Evolutionary conservation across 1,140 invertebrate genomes (phyloP), one percentile per base, ranked within the genome.

Genomic region (Drosophila triauraria): DNA sequence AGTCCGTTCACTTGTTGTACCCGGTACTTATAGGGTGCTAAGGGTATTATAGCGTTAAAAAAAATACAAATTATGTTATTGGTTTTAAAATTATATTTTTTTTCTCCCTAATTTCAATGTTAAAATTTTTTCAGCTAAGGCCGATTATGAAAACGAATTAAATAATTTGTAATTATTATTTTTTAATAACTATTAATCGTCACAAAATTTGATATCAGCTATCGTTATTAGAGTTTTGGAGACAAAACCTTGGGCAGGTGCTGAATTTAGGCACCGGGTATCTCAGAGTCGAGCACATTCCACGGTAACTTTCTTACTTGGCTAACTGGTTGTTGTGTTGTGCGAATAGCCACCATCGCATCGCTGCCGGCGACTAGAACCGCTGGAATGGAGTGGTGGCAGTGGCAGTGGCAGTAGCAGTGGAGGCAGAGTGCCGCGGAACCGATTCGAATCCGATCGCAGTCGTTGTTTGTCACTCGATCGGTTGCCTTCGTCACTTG

Each of bases 351-450:
- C 82, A 50, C 53, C 59, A 59, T 72, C 70, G 62, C 53, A 58
- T 63, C 72, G 75, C 50, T 67, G 70, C 83, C 83, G 78, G 83
- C 64, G 75, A 84, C 64, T 77, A 84, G 84, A 88, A 88, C 63
- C 80, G 68, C 71, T 67, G 80, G 43, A 57, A 47, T 57, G 38
- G 64, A 43, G 82, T 80, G 47, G 80, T 70, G 60, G 74, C 61
- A 70, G 80, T 70, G 53, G 53, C 27, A 38, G 17, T 42, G 54
- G 54, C 53, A 56, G 20, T 9, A 40, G 32, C 53, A 42, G 54
- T 35, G 35, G 53, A 15, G 15, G 23, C 47, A 13, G 25, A 56
- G 20, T 56, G 50, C 53, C 61, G 40, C 50, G 35, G 38, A 57
- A 57, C 35, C 38, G 13, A 23, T 46, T 15, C 58, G 40, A 61